Conservation (phyloP, 2,888 invertebrate species). For the Anodontia alba region DNA sequence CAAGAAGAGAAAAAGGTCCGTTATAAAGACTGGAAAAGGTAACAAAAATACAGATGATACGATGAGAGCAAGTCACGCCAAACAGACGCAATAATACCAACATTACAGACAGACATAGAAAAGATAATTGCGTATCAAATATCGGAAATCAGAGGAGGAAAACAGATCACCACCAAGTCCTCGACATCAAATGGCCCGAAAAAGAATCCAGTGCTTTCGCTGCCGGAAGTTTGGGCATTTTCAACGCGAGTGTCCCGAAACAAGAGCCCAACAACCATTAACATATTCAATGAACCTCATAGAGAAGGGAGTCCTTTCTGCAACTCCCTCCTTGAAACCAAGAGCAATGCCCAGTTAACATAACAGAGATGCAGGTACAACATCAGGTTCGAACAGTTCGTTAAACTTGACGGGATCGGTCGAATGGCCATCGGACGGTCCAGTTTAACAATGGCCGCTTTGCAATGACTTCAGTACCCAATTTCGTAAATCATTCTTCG, state of each 20-base stretch:
- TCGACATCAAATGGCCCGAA: too few relatives aligned
- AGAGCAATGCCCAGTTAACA: too few relatives aligned
- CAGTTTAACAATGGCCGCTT: not conserved
- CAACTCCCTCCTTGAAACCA: not conserved
- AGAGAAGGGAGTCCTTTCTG: too few relatives aligned
- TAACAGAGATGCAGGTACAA: too few relatives aligned
- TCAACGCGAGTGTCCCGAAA: not conserved
- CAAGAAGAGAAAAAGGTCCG: slow-evolving; percentile 3
- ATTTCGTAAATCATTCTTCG: too few relatives aligned
- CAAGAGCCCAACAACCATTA: too few relatives aligned
- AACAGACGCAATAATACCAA: not conserved
- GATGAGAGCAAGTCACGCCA: not conserved
- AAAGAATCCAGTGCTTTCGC: too few relatives aligned
- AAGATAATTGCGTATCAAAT: not conserved
- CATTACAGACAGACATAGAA: not conserved
- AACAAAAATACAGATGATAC: not conserved
- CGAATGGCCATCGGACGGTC: slow-evolving; percentile 10
- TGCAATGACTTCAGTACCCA: too few relatives aligned
- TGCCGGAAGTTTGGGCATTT: not conserved
- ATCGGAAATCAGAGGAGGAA: not conserved
- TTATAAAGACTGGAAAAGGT: not conserved
- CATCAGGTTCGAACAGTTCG: not conserved
- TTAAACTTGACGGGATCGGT: not conserved
- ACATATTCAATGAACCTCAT: too few relatives aligned
- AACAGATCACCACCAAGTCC: too few relatives aligned